Evolutionary conservation across 2,113 vertebrate species (phyloP).

Genomic region (Larimichthys crocea): DNA sequence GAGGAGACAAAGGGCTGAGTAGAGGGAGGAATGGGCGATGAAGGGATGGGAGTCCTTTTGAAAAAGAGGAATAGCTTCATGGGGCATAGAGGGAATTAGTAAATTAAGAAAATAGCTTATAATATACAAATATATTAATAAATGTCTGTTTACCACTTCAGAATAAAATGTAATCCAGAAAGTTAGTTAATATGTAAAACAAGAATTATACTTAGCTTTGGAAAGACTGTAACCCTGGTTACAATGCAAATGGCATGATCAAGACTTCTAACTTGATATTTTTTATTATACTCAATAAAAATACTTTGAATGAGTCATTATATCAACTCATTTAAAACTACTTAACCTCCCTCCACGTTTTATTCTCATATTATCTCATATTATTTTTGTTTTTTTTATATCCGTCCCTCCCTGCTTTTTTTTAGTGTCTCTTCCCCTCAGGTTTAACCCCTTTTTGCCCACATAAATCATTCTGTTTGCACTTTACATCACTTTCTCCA

Average conservation of each 20-base stretch:
- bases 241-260: neutral
- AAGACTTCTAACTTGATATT: slow-evolving; percentile 20
- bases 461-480: slow-evolving; percentile 13
- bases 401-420: neutral
- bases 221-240: neutral
- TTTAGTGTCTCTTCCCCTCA: neutral
- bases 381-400: neutral
- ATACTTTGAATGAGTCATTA: slow-evolving; percentile 11
- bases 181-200: neutral
- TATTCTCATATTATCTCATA: slow-evolving; percentile 34
- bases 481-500: neutral
- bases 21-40: neutral
- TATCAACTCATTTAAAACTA: slow-evolving; percentile 52
- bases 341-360: slow-evolving; percentile 40
- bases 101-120: neutral
- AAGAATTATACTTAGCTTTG: neutral
- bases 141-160: neutral
- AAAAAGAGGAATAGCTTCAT: neutral
- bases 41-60: neutral
- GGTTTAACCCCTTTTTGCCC: slow-evolving; percentile 18
- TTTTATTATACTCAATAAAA: neutral
- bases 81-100: neutral
- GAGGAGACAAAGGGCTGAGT: slow-evolving; percentile 48
- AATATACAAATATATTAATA: too few species aligned
- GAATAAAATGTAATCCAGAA: neutral